A percentile compares a stretch with the other conserved stretches of the same genome.
phyloP scores from a whole-genome alignment of 23 tunicate genomes.

The Phallusia fumigata region DNA sequence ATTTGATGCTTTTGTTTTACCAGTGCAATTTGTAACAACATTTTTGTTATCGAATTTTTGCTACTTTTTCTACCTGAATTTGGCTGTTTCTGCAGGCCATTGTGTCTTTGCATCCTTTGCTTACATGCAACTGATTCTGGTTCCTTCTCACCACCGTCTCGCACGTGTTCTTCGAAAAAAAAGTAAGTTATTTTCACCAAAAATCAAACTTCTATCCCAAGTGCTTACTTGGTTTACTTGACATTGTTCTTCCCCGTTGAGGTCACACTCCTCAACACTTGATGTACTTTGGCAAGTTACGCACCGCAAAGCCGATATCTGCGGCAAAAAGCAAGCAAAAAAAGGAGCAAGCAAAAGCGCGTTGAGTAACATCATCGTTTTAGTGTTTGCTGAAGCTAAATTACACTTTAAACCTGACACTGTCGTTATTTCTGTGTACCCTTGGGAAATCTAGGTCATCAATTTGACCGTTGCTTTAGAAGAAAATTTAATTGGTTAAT shows the following conservation, averaged over 20 bases:
- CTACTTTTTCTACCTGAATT: slow-evolving; percentile 11
- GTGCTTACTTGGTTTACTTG: neutral
- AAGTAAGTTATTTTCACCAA: neutral
- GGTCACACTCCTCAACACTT: neutral
- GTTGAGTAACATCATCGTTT: neutral
- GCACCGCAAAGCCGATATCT: neutral
- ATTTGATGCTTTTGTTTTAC: neutral
- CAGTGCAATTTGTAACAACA: neutral
- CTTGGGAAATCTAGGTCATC: too few species aligned
- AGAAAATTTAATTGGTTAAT: too few species aligned
- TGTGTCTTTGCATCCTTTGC: slow-evolving; percentile 30
- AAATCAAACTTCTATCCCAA: too few species aligned
- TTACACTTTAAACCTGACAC: too few species aligned
- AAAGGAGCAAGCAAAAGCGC: neutral
- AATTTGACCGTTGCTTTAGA: too few species aligned
- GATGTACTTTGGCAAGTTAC: neutral
- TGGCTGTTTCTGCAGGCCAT: slow-evolving; percentile 22
- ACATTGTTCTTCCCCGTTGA: neutral
- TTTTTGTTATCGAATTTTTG: neutral
- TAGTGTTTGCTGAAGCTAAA: too few species aligned
- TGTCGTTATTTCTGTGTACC: too few species aligned
- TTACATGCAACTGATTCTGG: neutral
- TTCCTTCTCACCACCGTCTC: slow-evolving; percentile 24
- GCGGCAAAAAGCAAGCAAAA: neutral
- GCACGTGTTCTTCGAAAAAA: slow-evolving; percentile 18